These are phyloP conservation scores for Heterodera filipjevi DNA, from an alignment of 2,888 invertebrate species.

Conservation along the genomic window DNA sequence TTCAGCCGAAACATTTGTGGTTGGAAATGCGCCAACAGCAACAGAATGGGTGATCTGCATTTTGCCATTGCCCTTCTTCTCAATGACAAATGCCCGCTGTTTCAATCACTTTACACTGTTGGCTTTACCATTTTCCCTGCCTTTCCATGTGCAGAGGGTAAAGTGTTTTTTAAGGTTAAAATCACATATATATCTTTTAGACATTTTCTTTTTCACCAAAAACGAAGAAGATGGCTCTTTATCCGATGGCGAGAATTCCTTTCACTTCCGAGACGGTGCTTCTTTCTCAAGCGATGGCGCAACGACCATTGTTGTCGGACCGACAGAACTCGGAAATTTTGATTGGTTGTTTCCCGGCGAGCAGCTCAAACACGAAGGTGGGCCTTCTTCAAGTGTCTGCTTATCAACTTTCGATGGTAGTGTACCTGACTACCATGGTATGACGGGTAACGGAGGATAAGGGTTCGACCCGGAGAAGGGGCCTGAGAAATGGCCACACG, in stretches of 20 bases:
- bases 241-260: background rate
- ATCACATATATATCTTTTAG: background rate
- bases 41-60: too few relatives aligned
- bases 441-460: too few relatives aligned
- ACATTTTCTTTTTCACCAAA: background rate
- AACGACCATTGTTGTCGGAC: background rate
- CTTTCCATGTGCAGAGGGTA: background rate
- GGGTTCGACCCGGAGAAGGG: too few relatives aligned
- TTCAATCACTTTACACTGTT: too few relatives aligned
- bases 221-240: background rate
- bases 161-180: background rate
- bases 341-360: conserved; percentile 48
- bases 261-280: background rate
- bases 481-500: too few relatives aligned
- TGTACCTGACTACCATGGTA: too few relatives aligned
- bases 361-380: conserved; percentile 40
- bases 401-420: too few relatives aligned
- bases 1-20: too few relatives aligned
- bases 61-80: too few relatives aligned
- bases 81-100: too few relatives aligned
- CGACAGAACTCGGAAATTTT: background rate
- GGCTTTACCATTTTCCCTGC: too few relatives aligned
- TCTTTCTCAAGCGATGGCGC: conserved; percentile 5
- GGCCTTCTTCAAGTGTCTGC: conserved; percentile 76
- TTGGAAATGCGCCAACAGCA: too few relatives aligned